Evolutionary conservation across 1,140 invertebrate genomes (phyloP), one percentile per base, ranked within the genome.

Genomic region (Asbolus verrucosus): DNA sequence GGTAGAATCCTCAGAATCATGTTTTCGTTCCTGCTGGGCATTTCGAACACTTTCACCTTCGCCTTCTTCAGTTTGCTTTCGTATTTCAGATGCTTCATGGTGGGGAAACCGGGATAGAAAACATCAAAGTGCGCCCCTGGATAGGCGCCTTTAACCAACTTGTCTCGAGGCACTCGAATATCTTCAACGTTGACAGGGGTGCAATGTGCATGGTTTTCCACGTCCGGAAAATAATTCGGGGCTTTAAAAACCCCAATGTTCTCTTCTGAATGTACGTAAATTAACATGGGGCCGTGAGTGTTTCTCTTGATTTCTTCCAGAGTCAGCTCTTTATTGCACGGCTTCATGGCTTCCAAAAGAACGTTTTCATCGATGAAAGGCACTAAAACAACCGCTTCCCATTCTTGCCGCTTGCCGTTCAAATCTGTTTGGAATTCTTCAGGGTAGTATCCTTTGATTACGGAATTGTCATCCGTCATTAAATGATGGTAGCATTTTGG

Each of bases 371-470:
- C 91, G 75, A 99, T 98, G 76, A 99, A 98, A 0, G 97, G 97
- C 77, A 99, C 96, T 0, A 98, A 84, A 4, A 98, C 95, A 0
- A 99, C 92, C 15, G 97, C 97, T 82, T 99, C 97, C 97, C 97
- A 99, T 68, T 98, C 95, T 76, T 98, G 93, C 75, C 88, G 88
- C 79, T 99, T 99, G 0, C 96, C 96, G 85, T 99, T 94, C 19
- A 94, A 83, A 84, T 95, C 94, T 0, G 91, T 96, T 75, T 94
- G 86, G 81, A 99, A 98, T 14, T 97, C 85, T 13, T 85, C 77
- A 0, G 97, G 97, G 84, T 97, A 99, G 81, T 92, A 99, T 69
- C 95, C 86, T 11, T 91, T 89, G 50, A 99, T 90, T 0, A 94
- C 91, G 13, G 95, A 98, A 50, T 86, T 82, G n/a, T 89, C 84